These are phyloP conservation scores for Acleris cristana DNA, from an alignment of 2,888 invertebrate genomes.

Conservation along the genomic window DNA sequence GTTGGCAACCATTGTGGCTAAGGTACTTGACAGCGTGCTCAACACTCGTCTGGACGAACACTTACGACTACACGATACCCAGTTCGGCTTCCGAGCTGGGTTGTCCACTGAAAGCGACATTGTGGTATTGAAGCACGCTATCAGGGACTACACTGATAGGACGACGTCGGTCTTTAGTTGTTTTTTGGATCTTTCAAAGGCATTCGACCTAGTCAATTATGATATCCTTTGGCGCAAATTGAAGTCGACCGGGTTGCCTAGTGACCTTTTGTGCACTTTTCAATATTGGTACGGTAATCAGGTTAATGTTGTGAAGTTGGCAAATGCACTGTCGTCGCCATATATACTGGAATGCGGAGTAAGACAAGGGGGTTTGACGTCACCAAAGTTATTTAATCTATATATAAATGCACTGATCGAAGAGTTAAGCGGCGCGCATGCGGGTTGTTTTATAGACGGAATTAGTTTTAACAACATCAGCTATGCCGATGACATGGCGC, in stretches of 20 bases:
- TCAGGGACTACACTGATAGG: neutral
- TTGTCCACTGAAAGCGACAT: constrained; percentile 5
- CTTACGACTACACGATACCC: neutral
- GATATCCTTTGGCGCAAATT: neutral
- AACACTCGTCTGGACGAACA: neutral
- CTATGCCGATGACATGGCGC: neutral
- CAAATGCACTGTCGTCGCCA: neutral
- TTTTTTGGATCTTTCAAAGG: neutral
- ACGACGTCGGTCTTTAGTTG: neutral
- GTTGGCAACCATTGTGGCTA: constrained; percentile 3
- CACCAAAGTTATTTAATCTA: constrained; percentile 6
- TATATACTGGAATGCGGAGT: neutral
- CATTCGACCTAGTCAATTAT: neutral
- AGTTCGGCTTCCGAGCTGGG: neutral
- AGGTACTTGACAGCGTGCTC: constrained; percentile 3
- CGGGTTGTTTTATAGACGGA: constrained; percentile 1
- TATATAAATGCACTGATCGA: constrained; percentile 2
- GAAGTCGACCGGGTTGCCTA: neutral
- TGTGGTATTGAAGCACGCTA: neutral
- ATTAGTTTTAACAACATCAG: neutral
- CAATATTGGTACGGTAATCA: neutral
- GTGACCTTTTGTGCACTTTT: neutral
- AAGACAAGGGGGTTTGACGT: constrained; percentile 4
- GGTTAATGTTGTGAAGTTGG: constrained; percentile 3
- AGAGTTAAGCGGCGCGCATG: neutral